Conservation (phyloP, 2,113 vertebrate genomes). For the Rhabdomys dilectus region DNA sequence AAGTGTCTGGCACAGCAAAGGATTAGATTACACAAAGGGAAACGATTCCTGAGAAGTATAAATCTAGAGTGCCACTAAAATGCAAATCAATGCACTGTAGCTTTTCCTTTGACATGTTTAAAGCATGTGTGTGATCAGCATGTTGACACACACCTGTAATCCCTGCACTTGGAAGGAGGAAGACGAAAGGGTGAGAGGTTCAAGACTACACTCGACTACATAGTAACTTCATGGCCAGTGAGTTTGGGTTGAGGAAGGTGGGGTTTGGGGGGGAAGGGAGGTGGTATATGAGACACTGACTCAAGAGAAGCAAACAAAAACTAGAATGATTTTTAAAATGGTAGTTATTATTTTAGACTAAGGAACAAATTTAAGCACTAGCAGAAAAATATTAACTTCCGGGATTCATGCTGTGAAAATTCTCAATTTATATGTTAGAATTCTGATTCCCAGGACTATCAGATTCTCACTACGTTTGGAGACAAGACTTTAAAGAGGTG, state of each 20-base stretch:
- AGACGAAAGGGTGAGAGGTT: background rate
- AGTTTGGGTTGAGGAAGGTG: background rate
- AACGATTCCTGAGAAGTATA: background rate
- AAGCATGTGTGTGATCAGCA: background rate
- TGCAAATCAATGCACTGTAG: background rate
- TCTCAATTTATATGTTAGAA: background rate
- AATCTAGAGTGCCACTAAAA: background rate
- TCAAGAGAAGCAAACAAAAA: background rate
- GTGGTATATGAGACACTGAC: background rate
- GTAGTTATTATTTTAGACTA: background rate
- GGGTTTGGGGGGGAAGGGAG: no score
- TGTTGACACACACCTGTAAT: background rate
- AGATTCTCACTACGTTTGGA: background rate
- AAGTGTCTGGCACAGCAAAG: background rate
- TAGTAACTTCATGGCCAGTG: background rate
- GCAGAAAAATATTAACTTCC: background rate
- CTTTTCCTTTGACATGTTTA: background rate
- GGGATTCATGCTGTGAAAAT: background rate
- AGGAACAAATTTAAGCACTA: background rate
- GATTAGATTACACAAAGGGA: background rate
- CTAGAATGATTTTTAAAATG: conserved; percentile 8
- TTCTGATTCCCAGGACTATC: background rate
- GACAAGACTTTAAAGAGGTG: background rate
- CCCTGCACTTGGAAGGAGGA: background rate
- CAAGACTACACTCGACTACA: background rate